A percentile compares a stretch with the other conserved stretches of the same genome.
These are phyloP conservation scores for Pristionchus mayeri DNA, from an alignment of 2,888 invertebrate genomes.

Conservation along the genomic window DNA sequence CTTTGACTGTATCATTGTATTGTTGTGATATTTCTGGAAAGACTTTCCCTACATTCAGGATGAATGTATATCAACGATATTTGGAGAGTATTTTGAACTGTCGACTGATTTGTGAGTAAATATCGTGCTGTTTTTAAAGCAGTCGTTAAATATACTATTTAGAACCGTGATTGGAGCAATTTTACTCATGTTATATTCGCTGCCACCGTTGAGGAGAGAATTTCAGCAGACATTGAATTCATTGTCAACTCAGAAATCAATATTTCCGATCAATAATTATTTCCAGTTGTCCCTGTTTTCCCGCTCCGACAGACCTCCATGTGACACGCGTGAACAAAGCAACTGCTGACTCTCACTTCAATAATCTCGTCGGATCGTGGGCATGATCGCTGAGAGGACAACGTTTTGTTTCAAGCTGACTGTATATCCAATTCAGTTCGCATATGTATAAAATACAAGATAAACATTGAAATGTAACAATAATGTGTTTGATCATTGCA, in stretches of 20 bases:
- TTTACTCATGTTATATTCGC: background rate
- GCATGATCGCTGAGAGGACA: too few relatives aligned
- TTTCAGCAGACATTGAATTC: background rate
- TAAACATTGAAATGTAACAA: too few relatives aligned
- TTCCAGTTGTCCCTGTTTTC: background rate
- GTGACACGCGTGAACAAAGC: background rate
- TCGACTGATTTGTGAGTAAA: background rate
- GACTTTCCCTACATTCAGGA: too few relatives aligned
- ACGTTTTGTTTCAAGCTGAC: too few relatives aligned
- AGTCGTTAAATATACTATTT: too few relatives aligned
- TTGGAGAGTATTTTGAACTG: background rate
- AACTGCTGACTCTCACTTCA: background rate
- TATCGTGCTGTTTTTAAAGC: background rate
- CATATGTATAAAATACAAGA: too few relatives aligned
- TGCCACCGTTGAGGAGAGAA: background rate
- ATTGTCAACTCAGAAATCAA: background rate
- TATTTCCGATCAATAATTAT: too few relatives aligned
- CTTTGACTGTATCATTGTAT: too few relatives aligned
- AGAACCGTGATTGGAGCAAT: background rate
- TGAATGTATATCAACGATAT: background rate
- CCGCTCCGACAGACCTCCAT: background rate
- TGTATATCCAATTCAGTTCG: too few relatives aligned
- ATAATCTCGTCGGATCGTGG: background rate
- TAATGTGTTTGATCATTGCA: too few relatives aligned
- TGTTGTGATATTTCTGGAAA: too few relatives aligned